Base-by-base conservation (phyloP, 2,113 vertebrate genomes). In the Ophiodon elongatus region DNA sequence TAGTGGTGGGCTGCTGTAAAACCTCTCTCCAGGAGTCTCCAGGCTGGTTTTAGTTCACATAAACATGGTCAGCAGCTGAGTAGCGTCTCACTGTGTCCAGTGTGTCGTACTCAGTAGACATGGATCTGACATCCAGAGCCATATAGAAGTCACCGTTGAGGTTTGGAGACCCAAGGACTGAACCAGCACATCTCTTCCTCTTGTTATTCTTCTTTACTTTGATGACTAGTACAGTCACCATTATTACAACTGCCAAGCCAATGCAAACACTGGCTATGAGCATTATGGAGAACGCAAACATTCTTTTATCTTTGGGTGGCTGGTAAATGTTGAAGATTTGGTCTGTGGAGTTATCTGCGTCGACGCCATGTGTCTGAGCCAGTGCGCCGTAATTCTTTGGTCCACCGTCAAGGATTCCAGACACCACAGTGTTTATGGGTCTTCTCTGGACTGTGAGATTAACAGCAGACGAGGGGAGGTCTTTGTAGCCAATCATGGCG, bases 91-190 rank as follows among this genome's bases (percentile, higher is more conserved):
- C 25, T 56, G 7, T 17, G 23, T 71, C 47, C 60, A 72, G 35
- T 45, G 35, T 72, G 33, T 67, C 50, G 25, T 84, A 84, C 5
- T 57, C 73, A 67, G 35, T 4, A 4, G 41, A 74, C 50, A 23
- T 45, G 23, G 41, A 25, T 8, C 14, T 31, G 9, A 84, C n/a
- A 23, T 71, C 43, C 29, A 82, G 66, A 74, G n/a, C 1, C 27
- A 68, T 31, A 33, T 88, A 77, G 23, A 4, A 4, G 33, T 74
- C 27, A 47, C 1, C 25, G 23, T 39, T 37, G 11, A 3, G 27
- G 39, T 27, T 4, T 0, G 56, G 19, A 65, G 54, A 23, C 9
- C 10, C 3, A 0, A 33, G 17, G 6, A 59, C 31, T 27, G 73
- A 54, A 68, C 0, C 2, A 10, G 31, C 37, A 64, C 33, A 60